Base-by-base conservation (phyloP, 1,140 invertebrate genomes). In the Dinoponera quadriceps region DNA sequence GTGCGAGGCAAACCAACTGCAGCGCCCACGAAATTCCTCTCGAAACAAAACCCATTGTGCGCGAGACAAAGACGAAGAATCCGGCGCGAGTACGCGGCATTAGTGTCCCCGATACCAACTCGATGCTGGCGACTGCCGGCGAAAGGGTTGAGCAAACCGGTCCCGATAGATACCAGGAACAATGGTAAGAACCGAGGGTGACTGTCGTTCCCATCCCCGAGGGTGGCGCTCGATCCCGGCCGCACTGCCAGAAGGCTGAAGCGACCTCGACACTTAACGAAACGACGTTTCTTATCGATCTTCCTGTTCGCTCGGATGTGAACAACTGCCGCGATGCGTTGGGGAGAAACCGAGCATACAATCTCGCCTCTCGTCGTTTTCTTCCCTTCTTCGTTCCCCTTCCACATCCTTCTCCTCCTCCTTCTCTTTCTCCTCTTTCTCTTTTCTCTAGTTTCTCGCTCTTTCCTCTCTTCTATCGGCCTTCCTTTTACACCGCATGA, bases 241-340 rank as follows among this genome's bases (percentile, higher is more conserved):
- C 25, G 44, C n/a, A n/a, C 18, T 14, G 54, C 54, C 33, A 71
- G 51, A 71, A 77, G 75, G 65, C n/a, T 29, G 75, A 80, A 48
- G 75, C 65, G 65, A 80, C 65, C 65, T 80, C 75, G 65, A 80
- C 75, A 80, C 75, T 80, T 71, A 80, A 71, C 54, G 75, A 80
- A 80, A 80, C 33, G 63, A 69, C 22, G 65, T 29, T 69, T 60
- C 55, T 73, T 84, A 63, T 84, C 83, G 49, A 63, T 74, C 69
- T 82, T 82, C 9, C 38, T 82, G 38, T 66, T 66, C 59, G 44
- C 22, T 51, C 33, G 27, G 33, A 82, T 80, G 48, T 80, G 75
- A 60, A 72, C 72, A 62, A 51, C 27, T 80, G 49, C 54, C 68
- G 49, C 74, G 51, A 60, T 68, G 33, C 51, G 18, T 22, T 22